A percentile compares a stretch with the other conserved stretches of the same genome.
These are phyloP conservation scores for Rattus norvegicus DNA, from an alignment of 2,113 vertebrate genomes.

Conservation along the genomic window DNA sequence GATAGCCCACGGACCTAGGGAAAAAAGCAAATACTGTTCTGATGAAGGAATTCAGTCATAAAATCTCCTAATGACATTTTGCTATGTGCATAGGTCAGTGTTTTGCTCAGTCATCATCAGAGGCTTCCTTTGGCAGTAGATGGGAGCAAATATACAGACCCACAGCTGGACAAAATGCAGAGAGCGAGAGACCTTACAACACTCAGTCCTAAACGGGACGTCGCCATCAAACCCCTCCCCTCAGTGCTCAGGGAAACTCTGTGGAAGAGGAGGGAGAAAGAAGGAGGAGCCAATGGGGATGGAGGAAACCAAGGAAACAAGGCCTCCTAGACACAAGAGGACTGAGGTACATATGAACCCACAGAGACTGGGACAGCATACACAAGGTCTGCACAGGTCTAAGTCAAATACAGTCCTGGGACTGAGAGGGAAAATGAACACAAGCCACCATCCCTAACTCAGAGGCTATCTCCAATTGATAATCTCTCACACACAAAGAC, in stretches of 20 bases:
- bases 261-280: neutral
- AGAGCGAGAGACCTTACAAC: neutral
- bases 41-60: neutral
- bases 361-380: neutral
- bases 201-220: neutral
- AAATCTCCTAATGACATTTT: neutral
- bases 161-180: neutral
- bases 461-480: neutral
- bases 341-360: neutral
- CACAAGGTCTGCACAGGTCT: neutral
- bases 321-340: neutral
- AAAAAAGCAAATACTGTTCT: neutral
- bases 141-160: neutral
- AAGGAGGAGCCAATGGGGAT: neutral
- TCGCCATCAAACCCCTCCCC: neutral
- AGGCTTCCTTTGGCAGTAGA: neutral
- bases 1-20: neutral
- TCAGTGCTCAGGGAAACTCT: neutral
- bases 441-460: neutral
- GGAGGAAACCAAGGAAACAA: neutral
- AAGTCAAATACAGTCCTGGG: neutral
- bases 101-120: neutral
- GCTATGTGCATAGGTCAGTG: neutral
- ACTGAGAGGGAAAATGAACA: neutral
- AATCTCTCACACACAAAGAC: neutral